Conservation (phyloP, 2,797 vertebrate genomes). For the Pangasius krempfi region DNA sequence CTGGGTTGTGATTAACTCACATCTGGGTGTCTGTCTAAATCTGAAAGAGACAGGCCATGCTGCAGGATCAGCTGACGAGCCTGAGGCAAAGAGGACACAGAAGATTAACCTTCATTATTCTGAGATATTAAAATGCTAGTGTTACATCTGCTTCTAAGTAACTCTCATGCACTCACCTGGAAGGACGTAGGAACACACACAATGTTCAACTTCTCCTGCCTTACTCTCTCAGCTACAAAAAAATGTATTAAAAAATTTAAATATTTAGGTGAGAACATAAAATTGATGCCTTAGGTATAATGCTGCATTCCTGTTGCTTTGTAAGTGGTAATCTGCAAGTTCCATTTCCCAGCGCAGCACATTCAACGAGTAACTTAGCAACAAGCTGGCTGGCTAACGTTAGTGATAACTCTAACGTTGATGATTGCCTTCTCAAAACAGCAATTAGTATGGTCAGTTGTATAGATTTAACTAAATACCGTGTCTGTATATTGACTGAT, state of each 20-base stretch:
- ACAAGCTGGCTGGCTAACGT: not conserved
- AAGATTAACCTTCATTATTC: not conserved
- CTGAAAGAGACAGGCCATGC: constrained; percentile 86
- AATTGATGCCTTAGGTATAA: not conserved
- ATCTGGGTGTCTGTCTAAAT: constrained; percentile 94
- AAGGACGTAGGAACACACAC: constrained; percentile 95
- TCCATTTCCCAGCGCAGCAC: not conserved
- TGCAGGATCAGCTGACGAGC: constrained; percentile 95
- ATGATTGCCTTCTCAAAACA: not conserved
- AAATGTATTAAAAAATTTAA: not conserved
- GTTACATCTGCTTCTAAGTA: not conserved
- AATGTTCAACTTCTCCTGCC: constrained; percentile 88
- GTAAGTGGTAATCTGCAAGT: no score
- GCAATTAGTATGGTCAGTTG: not conserved
- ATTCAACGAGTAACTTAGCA: not conserved
- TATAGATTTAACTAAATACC: not conserved
- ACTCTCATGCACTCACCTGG: constrained; percentile 77
- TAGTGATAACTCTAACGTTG: not conserved
- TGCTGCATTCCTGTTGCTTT: not conserved
- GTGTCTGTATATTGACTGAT: no score
- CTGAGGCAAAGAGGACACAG: constrained; percentile 67
- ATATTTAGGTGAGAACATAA: no score
- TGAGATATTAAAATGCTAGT: not conserved
- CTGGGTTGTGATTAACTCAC: constrained; percentile 65
- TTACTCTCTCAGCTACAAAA: constrained; percentile 85